Evolutionary conservation across 2,797 vertebrate species (phyloP), one percentile per base, ranked within the genome.

Genomic region (Mallotus villosus): DNA sequence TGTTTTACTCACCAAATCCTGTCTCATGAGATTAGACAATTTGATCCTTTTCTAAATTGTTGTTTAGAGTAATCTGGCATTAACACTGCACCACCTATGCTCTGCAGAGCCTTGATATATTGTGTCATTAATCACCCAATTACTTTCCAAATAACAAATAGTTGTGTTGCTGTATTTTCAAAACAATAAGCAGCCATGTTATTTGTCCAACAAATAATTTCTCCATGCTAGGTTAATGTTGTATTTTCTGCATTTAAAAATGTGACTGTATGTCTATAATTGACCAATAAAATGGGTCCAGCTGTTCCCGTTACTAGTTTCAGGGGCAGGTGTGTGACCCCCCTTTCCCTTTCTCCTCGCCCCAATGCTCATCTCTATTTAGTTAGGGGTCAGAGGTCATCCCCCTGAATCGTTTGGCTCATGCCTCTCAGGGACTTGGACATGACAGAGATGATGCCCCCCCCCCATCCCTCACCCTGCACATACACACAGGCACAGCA

Each of bases 281-380:
- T 46, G 12, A 8, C 41, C 41, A 46, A 46, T 46, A 46, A 46
- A 46, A 46, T 46, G 41, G 55, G 41, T 9, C 37, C 73, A 75
- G 65, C 77, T 72, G 77, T 71, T 71, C 64, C 69, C 16, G 24
- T 25, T 58, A 12, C 59, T 32, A 29, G 27, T 74, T 67, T 77
- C 59, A 70, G 71, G 57, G 29, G 70, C 75, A 77, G 70, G 70
- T 74, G 74, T 70, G 65, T 67, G 63, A 67, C 24, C 17, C 58
- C 41, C 41, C 9, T 21, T 32, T 53, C 57, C 22, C 21, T 65
- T 57, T 55, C 55, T 55, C 55, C 27, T 63, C 25, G n/a, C 25
- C 53, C 61, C 53, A 72, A 67, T 34, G 16, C 68, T 75, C 12
- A 63, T 78, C 72, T 77, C 63, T 72, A 75, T 75, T 78, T 63